A percentile compares a stretch with the other conserved stretches of the same genome.
These are phyloP conservation scores for Tychaedon coryphoeus DNA, from an alignment of 2,113 vertebrate species.

Conservation along the genomic window DNA sequence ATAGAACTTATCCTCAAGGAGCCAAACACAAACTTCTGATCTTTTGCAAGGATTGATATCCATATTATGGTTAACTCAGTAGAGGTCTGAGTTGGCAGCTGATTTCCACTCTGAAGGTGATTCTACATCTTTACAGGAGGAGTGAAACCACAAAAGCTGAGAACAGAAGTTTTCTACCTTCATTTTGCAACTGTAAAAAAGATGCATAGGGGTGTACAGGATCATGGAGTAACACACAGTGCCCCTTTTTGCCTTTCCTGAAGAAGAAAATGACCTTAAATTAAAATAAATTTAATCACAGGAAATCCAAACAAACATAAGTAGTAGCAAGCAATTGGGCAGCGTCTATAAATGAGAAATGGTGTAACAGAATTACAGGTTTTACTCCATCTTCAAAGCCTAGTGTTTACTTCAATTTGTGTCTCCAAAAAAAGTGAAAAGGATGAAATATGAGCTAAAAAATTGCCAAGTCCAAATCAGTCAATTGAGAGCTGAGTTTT, in stretches of 20 bases:
- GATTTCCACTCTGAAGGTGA: background rate
- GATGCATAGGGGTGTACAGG: background rate
- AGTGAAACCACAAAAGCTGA: background rate
- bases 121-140: background rate
- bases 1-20: background rate
- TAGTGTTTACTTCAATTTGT: background rate
- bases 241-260: background rate
- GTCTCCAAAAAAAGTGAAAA: background rate
- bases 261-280: background rate
- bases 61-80: background rate
- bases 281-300: background rate
- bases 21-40: background rate
- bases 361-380: background rate
- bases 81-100: background rate
- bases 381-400: background rate
- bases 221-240: background rate
- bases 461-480: background rate
- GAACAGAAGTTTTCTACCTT: background rate
- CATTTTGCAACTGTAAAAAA: background rate
- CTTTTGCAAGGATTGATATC: background rate
- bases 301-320: background rate
- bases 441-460: background rate
- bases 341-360: background rate
- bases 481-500: background rate
- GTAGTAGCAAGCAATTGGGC: background rate